Base-by-base conservation (phyloP, 2,888 invertebrate genomes). In the Nemurella pictetii region DNA sequence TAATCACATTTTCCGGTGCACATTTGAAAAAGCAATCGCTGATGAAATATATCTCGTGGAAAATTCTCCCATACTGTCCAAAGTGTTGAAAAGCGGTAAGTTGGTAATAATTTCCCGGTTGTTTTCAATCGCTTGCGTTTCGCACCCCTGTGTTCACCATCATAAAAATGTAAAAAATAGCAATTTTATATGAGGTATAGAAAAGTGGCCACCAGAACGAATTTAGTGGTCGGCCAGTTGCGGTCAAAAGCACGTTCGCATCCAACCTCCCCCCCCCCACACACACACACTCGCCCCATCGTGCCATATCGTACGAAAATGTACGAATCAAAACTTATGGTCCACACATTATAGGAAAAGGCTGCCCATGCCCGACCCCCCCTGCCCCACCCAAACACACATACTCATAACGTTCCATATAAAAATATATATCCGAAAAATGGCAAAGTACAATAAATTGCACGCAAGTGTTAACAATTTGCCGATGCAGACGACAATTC, bases 401-500 rank as follows among this genome's bases (percentile, higher is more conserved):
- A 35, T 35, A 35, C 35, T 35, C 35, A 35, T 35, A 35, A 35
- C 35, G 12, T 4, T 35, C 35, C 35, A 35, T 4, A 35, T 35
- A 35, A 35, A 85, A 77, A 83, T 85, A 35, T 35, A 83, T 85
- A 35, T 35, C 35, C 35, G 35, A 85, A 84, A 85, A 83, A 84
- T 84, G n/a, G 80, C 80, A 36, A 35, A 83, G 85, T 80, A 77
- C 85, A 83, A 86, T 86, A 86, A 86, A 86, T 86, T 85, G 84
- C 72, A 84, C 80, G 84, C 86, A 86, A 86, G 86, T 86, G 86
- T 83, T 84, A 84, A 85, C 86, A 86, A 86, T 86, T 74, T 82
- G 83, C 83, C 80, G 78, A 80, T 28, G 80, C 81, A 83, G 75
- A 85, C 78, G 83, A 81, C 84, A 85, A 85, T 85, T 82, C 83